Percentiles rank a stretch among this genome's conserved stretches.
phyloP scores from a whole-genome alignment of 2,888 invertebrate genomes.

The Oligia latruncula region DNA sequence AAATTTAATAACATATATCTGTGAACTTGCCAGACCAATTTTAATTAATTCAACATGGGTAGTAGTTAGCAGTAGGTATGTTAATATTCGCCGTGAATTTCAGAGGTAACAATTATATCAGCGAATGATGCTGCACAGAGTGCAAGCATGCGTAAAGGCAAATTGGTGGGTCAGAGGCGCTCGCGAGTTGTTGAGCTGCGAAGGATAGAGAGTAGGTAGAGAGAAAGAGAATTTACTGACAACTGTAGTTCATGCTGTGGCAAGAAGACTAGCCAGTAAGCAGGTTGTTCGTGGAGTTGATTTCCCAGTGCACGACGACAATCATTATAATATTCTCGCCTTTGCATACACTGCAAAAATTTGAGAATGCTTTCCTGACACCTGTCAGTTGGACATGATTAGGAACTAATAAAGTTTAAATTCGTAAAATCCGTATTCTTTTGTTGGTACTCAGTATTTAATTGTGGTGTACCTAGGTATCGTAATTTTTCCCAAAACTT shows the following conservation, averaged over 20 bases:
- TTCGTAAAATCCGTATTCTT: background rate
- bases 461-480: background rate
- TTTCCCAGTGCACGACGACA: background rate
- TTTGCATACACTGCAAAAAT: background rate
- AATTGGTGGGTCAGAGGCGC: constrained; percentile 63
- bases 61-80: constrained; percentile 14
- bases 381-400: no score
- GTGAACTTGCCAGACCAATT: constrained; percentile 7
- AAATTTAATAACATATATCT: background rate
- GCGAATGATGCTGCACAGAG: constrained; percentile 56
- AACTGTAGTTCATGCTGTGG: no score
- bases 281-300: background rate
- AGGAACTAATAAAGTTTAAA: background rate
- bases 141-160: constrained; percentile 64
- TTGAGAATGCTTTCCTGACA: background rate
- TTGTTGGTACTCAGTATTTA: background rate
- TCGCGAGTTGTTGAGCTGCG: constrained; percentile 28
- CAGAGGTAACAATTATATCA: constrained; percentile 59
- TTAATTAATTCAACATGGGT: constrained; percentile 35
- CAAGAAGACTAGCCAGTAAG: background rate
- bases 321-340: background rate
- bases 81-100: constrained; percentile 41
- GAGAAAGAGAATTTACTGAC: background rate
- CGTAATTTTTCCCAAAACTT: background rate
- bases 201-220: constrained; percentile 10